Evolutionary conservation across 2,888 invertebrate species (phyloP).

Genomic region (Drosophila ustulata): DNA sequence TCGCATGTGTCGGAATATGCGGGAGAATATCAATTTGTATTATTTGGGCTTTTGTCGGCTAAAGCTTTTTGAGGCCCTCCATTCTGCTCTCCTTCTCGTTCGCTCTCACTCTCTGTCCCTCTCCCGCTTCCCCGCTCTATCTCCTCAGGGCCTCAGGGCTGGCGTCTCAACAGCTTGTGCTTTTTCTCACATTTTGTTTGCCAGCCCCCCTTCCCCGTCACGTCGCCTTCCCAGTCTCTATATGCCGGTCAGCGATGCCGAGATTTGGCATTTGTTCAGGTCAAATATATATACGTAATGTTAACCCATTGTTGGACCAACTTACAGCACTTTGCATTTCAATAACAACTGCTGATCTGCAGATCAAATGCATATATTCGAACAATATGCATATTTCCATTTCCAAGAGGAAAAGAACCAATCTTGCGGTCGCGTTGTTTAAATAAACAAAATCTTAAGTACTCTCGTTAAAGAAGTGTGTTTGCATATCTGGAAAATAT

Average conservation of each 20-base stretch:
- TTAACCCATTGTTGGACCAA: constrained; percentile 32
- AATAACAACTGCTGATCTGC: constrained; percentile 27
- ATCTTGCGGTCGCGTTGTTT: background rate
- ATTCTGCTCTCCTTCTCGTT: background rate
- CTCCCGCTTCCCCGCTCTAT: background rate
- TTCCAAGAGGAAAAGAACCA: background rate
- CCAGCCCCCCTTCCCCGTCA: too few relatives aligned
- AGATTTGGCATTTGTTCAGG: constrained; percentile 13
- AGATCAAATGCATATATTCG: background rate
- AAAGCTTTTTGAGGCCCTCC: constrained; percentile 25
- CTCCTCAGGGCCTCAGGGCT: background rate
- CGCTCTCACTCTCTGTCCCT: background rate
- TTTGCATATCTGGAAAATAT: background rate
- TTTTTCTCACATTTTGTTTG: constrained; percentile 37
- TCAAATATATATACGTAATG: constrained; percentile 3
- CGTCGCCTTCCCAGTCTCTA: background rate
- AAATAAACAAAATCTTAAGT: background rate
- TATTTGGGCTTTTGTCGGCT: constrained; percentile 7
- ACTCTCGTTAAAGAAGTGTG: background rate
- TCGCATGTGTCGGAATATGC: constrained; percentile 6
- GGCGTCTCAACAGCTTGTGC: constrained; percentile 12
- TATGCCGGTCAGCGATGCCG: constrained; percentile 4
- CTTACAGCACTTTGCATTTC: constrained; percentile 19
- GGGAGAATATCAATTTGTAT: constrained; percentile 8
- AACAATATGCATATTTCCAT: too few relatives aligned